These are phyloP conservation scores for Thamnophis sirtalis DNA, from an alignment of 2,113 vertebrate species.

Conservation along the genomic window DNA sequence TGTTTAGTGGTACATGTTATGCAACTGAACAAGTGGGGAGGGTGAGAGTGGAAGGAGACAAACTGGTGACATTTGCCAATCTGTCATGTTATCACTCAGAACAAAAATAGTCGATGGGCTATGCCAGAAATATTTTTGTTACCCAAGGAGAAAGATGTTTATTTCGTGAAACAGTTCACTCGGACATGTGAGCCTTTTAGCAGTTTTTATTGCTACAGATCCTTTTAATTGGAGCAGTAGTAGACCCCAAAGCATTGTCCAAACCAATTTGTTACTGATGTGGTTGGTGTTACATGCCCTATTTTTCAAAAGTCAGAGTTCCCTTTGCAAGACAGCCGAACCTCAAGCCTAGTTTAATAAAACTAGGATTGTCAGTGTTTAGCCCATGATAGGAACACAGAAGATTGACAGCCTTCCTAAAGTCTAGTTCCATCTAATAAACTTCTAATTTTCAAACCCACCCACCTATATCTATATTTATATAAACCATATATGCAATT, in stretches of 20 bases:
- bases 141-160: background rate
- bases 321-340: background rate
- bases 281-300: background rate
- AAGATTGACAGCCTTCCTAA: background rate
- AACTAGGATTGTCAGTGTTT: background rate
- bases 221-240: background rate
- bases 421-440: background rate
- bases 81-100: constrained; percentile 17
- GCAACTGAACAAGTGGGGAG: background rate
- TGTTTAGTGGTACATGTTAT: background rate
- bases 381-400: background rate
- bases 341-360: background rate
- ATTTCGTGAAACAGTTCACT: background rate
- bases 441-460: background rate
- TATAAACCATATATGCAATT: background rate
- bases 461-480: background rate
- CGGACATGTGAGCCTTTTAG: background rate
- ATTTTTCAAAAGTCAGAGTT: background rate
- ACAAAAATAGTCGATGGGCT: constrained; percentile 14
- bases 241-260: background rate
- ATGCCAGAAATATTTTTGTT: constrained; percentile 11
- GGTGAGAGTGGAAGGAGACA: background rate
- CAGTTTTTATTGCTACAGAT: background rate
- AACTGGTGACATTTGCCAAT: constrained; percentile 16
- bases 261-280: background rate